Base-by-base conservation (phyloP, 2,888 invertebrate genomes). In the Hypomecis atomaria region DNA sequence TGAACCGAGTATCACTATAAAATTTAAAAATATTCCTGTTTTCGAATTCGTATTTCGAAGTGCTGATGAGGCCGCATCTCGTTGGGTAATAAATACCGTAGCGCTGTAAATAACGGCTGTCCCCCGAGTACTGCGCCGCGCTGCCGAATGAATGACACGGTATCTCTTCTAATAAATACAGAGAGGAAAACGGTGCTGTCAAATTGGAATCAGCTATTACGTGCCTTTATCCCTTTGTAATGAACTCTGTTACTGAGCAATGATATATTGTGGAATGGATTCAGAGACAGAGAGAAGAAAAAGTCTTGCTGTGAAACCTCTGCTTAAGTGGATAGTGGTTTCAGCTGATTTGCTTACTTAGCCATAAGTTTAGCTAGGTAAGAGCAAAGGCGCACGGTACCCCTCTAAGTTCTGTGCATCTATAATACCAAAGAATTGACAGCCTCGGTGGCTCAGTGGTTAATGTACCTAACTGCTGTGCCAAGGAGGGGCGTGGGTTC, bases 191-290 rank as follows among this genome's bases (percentile, higher is more conserved):
- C 60, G 59, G 43, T 62, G 47, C 56, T 38, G 57, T 64, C 67
- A 62, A 68, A 69, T 70, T 68, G 69, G 59, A 68, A 69, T 69
- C 65, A 69, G 66, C n/a, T n/a, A 71, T 71, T 66, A 69, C 64
- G 54, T 64, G 64, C 44, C 38, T 66, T 70, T 60, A 67, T 71
- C 62, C 64, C 57, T 55, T 66, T 65, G 65, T 63, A 66, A 69
- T 65, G 65, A 69, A 65, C 64, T 67, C 64, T 23, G 38, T 50
- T 67, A 62, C 62, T 59, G 56, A 43, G 50, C 43, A 64, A 64
- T 59, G 66, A 57, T 44, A 34, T 50, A 55, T 48, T 37, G n/a
- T 55, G 45, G 33, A 34, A 38, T n/a, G 10, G 37, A 3, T 23
- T 23, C 23, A 23, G 3, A 23, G 23, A 23, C 3, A 23, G 1